Base-by-base conservation (phyloP, 2,113 vertebrate genomes). In the Sarotherodon lohbergeri region DNA sequence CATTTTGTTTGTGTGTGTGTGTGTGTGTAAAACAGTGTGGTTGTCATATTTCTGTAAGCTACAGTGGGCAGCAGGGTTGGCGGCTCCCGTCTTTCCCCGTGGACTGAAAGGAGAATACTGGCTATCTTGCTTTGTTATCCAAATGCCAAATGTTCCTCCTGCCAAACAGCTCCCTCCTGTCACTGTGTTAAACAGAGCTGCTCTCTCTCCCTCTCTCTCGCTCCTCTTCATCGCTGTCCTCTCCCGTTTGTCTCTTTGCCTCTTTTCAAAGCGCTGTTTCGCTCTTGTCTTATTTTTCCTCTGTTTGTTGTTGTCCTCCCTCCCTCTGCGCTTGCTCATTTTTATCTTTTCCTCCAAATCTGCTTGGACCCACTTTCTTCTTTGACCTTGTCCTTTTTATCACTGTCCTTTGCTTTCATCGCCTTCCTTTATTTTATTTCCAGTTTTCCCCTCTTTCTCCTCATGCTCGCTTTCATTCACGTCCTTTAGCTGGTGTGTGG, bases 101-200 rank as follows among this genome's bases (percentile, higher is more conserved):
- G 85, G 93, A 89, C 88, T 83, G 82, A 88, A 89, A 87, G 86
- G 79, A 93, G 89, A 86, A 92, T 81, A 61, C 90, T 85, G 92
- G 81, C 88, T 91, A 84, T 93, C 93, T 90, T 80, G 71, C 92
- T 92, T 90, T 92, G 92, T 94, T 93, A 92, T 91, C 92, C 89
- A 91, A 94, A 95, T 92, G 93, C 93, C 89, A 93, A 89, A 89
- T 41, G 88, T 43, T 87, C 54, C 86, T 82, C 52, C 81, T 92
- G 91, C 91, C 94, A 94, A 92, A 80, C 87, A 73, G 88, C 92
- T 87, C 91, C 83, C 88, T 84, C 87, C 83, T 86, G 90, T 93
- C 92, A 86, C 89, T 5, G 32, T 90, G 90, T 87, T 87, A 27
- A n/a, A 91, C 88, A 82, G 83, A 88, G 82, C 86, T 59, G 41